Evolutionary conservation across 64 coral and sea anemone genomes (phyloP).

Genomic region (Actinia equina): DNA sequence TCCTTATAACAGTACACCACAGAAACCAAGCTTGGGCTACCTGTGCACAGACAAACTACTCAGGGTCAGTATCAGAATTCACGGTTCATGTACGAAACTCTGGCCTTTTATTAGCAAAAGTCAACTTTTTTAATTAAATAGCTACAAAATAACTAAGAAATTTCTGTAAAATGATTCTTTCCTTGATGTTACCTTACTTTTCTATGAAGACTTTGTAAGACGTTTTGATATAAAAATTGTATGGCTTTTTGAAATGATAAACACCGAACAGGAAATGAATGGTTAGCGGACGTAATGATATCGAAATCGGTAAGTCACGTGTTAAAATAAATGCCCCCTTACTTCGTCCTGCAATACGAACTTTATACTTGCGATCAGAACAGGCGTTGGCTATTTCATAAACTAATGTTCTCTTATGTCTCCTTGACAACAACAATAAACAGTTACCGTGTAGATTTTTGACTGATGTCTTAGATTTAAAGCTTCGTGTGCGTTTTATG

Average conservation of each 20-base stretch:
- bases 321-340: conserved; percentile 37
- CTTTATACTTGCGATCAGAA: conserved; percentile 50
- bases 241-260: conserved; percentile 12
- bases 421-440: conserved; percentile 65
- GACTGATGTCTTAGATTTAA: conserved; percentile 44
- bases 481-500: conserved; percentile 55
- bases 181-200: not conserved
- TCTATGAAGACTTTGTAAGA: not conserved
- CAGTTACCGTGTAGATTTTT: conserved; percentile 62
- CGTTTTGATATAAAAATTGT: not conserved
- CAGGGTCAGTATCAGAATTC: no score
- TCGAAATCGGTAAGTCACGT: conserved; percentile 50
- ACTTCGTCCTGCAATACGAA: conserved; percentile 40
- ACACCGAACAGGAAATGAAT: conserved; percentile 70
- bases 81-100: no score
- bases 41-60: no score
- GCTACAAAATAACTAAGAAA: no score
- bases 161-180: no score
- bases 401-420: conserved; percentile 39
- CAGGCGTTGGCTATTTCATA: conserved; percentile 82
- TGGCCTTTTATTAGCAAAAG: no score
- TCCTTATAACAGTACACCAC: no score
- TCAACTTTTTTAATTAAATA: no score
- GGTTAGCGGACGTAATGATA: conserved; percentile 49
- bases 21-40: no score